Evolutionary conservation across 1,140 invertebrate genomes (phyloP).

Genomic region (Leptinotarsa texana): DNA sequence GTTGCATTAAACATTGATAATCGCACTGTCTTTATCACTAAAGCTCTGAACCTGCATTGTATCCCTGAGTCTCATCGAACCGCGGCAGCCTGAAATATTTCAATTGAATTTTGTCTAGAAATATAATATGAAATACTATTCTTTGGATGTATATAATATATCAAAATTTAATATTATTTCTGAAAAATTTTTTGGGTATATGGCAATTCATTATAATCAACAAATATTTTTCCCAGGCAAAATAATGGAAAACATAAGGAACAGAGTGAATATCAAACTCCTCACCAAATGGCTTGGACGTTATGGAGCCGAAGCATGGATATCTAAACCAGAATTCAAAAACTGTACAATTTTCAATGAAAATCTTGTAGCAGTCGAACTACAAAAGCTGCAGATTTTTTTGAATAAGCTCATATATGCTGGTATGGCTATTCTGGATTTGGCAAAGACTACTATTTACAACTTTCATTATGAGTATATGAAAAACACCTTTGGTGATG

Average conservation of each 20-base stretch:
- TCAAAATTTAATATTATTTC: conserved; percentile 33
- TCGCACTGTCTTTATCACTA: no score
- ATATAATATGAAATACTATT: conserved; percentile 59
- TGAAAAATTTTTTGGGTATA: no score
- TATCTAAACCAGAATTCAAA: conserved; percentile 31
- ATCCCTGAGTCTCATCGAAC: no score
- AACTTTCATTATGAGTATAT: conserved; percentile 47
- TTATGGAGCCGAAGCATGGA: conserved; percentile 29
- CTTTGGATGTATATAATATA: conserved; percentile 49
- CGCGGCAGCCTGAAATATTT: conserved; percentile 57
- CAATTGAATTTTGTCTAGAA: conserved; percentile 29
- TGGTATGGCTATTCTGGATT: conserved; percentile 48
- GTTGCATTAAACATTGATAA: no score
- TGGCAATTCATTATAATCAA: no score
- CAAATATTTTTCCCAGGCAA: conserved; percentile 47
- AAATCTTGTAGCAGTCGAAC: conserved; percentile 53
- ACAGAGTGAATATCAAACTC: conserved; percentile 22
- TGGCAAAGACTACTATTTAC: conserved; percentile 40
- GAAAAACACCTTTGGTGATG: conserved; percentile 27
- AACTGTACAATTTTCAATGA: conserved; percentile 29
- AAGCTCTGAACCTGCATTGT: no score
- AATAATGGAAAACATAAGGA: conserved; percentile 54
- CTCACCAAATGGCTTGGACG: conserved; percentile 28
- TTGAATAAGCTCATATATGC: conserved; percentile 57
- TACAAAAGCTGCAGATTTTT: conserved; percentile 46